Evolutionary conservation across 1,140 invertebrate species (phyloP), one percentile per base, ranked within the genome.

Genomic region (Listronotus bonariensis): DNA sequence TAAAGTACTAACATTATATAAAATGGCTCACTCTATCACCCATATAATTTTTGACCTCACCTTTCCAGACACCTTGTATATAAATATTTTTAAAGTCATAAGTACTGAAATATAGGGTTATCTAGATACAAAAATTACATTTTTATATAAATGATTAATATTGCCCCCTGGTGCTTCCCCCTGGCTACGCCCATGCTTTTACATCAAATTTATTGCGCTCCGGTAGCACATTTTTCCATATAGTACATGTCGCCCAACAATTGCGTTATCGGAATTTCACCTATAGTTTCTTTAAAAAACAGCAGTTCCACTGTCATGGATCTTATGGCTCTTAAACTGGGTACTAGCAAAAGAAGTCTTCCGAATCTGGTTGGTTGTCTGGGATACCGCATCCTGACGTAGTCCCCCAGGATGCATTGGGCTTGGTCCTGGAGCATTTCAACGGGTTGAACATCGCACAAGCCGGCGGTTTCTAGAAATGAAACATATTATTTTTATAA

Each of bases 361-460:
- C 93, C 92, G 69, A 94, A 94, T 64, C 89, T 75, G 0, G 89
- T 90, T 14, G 91, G 89, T 73, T 92, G 91, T 15, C 91, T 80
- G 5, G 89, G 86, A 72, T 91, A 91, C 67, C 88, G 83, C n/a
- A 87, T 86, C 11, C 89, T 82, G n/a, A 92, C 90, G 76, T 96
- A 94, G 76, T 95, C 92, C 7, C 89, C 89, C 9, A 96, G 83
- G 72, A 95, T 93, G 75, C 91, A 92, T 74, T 95, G 92, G 0
- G 92, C 92, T 79, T 95, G 92, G 80, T 95, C 92, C 80, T 96
- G 92, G 8, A 94, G 80, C 87, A 92, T 92, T 79, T 95, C 92
- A 10, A 95, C 91, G 1, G 91, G 90, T 71, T 92, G 90, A 0
- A 90, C 88, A 70, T 94, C 92, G 49, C 86, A 86, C 36, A 95